A percentile compares a stretch with the other conserved stretches of the same genome.
phyloP scores from a whole-genome alignment of 2,888 invertebrate species.

The Myopa tessellatipennis region DNA sequence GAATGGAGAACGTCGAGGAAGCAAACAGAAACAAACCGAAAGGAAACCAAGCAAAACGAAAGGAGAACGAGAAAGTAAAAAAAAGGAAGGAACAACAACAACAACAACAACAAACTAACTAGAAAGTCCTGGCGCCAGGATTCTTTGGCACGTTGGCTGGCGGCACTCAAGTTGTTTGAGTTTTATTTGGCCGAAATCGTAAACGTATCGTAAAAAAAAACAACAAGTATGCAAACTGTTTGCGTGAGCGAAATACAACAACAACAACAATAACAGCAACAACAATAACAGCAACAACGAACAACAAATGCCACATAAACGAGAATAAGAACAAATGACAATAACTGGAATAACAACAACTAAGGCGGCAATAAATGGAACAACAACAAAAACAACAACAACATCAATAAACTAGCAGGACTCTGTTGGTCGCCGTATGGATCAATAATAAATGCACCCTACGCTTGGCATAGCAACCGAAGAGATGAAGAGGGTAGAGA shows the following conservation, averaged over 20 bases:
- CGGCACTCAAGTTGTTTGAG: constrained; percentile 16
- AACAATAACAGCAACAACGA: neutral
- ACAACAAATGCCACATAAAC: neutral
- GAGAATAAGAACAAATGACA: no score
- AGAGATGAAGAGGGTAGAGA: neutral
- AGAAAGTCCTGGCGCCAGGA: constrained; percentile 48
- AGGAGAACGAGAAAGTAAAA: neutral
- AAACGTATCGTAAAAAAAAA: constrained; percentile 29
- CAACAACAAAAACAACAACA: constrained; percentile 10
- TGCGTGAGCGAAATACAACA: constrained; percentile 29
- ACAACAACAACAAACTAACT: neutral
- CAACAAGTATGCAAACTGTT: constrained; percentile 4
- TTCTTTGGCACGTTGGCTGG: constrained; percentile 49
- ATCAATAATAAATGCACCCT: constrained; percentile 29
- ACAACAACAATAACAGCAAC: constrained; percentile 9
- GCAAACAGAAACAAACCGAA: neutral
- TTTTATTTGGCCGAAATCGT: constrained; percentile 28
- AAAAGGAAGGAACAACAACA: neutral
- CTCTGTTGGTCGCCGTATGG: neutral
- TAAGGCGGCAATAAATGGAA: neutral
- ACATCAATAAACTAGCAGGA: neutral
- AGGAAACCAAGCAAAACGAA: neutral
- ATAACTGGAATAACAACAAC: no score
- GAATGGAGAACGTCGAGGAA: neutral
- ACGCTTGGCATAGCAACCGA: neutral